Conservation (phyloP, 2,797 vertebrate species). For the Gallinago solitaria region DNA sequence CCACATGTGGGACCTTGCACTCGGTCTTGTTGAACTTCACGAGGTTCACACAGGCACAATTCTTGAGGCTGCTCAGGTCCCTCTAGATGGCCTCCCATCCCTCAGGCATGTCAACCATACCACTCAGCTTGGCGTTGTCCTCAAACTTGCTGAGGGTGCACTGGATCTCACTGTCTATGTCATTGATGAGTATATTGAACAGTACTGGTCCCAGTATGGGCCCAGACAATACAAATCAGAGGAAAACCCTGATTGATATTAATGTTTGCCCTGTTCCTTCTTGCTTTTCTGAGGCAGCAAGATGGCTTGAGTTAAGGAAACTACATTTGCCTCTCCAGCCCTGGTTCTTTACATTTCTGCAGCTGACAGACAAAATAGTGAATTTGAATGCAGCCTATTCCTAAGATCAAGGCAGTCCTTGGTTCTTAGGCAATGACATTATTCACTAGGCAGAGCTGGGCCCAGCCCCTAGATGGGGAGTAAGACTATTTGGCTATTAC, state of each 20-base stretch:
- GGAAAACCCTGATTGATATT: not conserved
- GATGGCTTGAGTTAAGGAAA: not conserved
- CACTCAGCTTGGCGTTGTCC: not conserved
- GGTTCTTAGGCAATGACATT: not conserved
- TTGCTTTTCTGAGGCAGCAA: not conserved
- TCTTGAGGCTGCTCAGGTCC: not conserved
- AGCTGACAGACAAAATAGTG: not conserved
- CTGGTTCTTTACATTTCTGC: not conserved
- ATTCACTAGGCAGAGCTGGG: not conserved
- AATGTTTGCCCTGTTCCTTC: not conserved
- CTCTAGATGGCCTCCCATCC: not conserved
- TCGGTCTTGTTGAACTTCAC: not conserved
- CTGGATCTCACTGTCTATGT: not conserved
- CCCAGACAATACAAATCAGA: not conserved
- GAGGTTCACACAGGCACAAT: not conserved
- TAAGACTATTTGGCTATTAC: not conserved
- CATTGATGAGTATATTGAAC: not conserved
- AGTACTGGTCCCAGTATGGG: not conserved
- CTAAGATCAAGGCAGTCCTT: not conserved
- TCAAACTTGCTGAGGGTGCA: not conserved
- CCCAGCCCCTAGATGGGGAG: not conserved
- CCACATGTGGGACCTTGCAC: not conserved
- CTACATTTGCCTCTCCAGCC: not conserved
- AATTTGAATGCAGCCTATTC: not conserved
- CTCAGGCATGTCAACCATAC: not conserved